Percentiles rank a stretch among this genome's conserved stretches.
Conservation (phyloP, 2,888 invertebrate genomes). For the Drosophila fulvimacula region DNA sequence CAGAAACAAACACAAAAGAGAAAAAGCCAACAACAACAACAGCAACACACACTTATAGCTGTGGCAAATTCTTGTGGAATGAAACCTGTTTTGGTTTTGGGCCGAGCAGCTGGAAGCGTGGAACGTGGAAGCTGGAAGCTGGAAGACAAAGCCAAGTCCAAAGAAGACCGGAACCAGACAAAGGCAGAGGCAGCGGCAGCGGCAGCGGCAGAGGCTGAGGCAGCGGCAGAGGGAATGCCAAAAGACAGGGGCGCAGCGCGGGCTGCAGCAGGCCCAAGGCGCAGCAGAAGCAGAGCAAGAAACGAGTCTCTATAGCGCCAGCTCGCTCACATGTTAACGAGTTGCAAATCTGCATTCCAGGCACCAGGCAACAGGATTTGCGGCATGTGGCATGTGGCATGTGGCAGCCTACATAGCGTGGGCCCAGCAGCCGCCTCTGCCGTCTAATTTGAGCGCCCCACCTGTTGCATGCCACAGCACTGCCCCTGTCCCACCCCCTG, state of each 20-base stretch:
- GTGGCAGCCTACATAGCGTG: slow-evolving; percentile 26
- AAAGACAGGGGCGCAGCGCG: slow-evolving; percentile 43
- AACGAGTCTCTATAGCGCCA: slow-evolving; percentile 40
- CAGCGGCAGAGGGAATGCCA: slow-evolving; percentile 22
- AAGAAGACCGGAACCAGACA: slow-evolving; percentile 69
- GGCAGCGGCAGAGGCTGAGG: too few species aligned
- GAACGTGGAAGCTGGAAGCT: slow-evolving; percentile 3
- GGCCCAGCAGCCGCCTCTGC: slow-evolving; percentile 12
- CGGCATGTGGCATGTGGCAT: slow-evolving; percentile 24
- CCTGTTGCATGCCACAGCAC: slow-evolving; percentile 45
- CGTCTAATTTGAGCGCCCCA: slow-evolving; percentile 46
- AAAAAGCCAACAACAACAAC: slow-evolving; percentile 17
- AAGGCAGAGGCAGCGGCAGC: slow-evolving; percentile 22
- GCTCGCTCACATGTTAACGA: slow-evolving; percentile 66
- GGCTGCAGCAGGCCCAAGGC: slow-evolving; percentile 21
- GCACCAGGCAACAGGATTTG: slow-evolving; percentile 63
- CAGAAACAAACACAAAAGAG: slow-evolving; percentile 30
- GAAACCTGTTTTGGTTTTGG: slow-evolving; percentile 72
- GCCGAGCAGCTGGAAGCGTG: slow-evolving; percentile 49
- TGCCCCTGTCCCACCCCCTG: neutral
- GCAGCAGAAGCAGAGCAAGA: slow-evolving; percentile 18
- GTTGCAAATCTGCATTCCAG: slow-evolving; percentile 75
- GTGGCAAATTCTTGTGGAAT: slow-evolving; percentile 71
- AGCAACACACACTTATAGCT: slow-evolving; percentile 16
- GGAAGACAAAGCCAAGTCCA: slow-evolving; percentile 29